Evolutionary conservation across 2,113 vertebrate species (phyloP), one percentile per base, ranked within the genome.

Genomic region (Zosterops hypoxanthus): DNA sequence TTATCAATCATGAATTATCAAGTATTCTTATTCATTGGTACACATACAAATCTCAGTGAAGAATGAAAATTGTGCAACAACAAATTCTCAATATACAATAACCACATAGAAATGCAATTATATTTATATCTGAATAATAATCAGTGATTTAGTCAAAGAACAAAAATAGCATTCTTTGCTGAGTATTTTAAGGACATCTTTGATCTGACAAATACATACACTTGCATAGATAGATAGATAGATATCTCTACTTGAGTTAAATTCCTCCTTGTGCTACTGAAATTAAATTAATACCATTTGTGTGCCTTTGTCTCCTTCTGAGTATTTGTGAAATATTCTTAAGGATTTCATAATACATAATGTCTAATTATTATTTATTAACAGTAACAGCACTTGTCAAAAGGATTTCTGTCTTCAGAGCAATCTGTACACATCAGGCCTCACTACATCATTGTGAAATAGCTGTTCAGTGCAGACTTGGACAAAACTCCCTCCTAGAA

Each of bases 61-160:
- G 15, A 71, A 83, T 47, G 9, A 81, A 41, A 83, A 83, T 19
- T 33, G 4, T n/a, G 41, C 77, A 84, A n/a, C 39, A 81, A 73
- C 65, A 96, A 42, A 70, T 47, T 88, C 86, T 90, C 33, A 47
- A 61, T 56, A 50, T 70, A 56, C 34, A 95, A 44, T 75, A 92
- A 87, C 19, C 23, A 83, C 71, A 69, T 4, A 66, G 64, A 69
- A 73, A 92, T 59, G 73, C n/a, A 77, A 59, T 88, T 83, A 71
- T 57, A 26, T 44, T 15, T 12, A 63, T 22, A 68, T 77, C 73
- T 52, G 21, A 65, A 75, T 61, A 42, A 86, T 86, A 94, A 90
- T 23, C 52, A 75, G 65, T 66, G 25, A 85, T 81, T 89, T 82
- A 81, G 34, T 87, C 34, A 76, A 92, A 77, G 57, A 85, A 82